Percentiles rank a stretch among this genome's conserved stretches.
phyloP scores from a whole-genome alignment of 2,797 vertebrate species.

The Gymnoscopelus braueri region DNA sequence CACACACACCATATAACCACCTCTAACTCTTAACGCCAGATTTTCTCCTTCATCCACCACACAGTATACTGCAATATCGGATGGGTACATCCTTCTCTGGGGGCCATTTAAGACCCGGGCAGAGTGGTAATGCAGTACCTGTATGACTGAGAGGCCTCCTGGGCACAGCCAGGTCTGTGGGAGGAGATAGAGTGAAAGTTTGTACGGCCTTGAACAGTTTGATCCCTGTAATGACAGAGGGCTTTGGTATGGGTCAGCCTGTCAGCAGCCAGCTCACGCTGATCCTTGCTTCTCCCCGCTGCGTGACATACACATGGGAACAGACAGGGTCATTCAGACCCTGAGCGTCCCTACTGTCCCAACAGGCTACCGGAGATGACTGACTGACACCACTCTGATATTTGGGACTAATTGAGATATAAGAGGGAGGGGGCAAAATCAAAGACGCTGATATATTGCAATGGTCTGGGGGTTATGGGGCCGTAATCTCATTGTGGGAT shows the following conservation, averaged over 20 bases:
- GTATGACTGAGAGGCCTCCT: conserved; percentile 10
- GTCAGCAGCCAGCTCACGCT: conserved; percentile 65
- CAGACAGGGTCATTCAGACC: conserved; percentile 9
- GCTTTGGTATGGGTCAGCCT: conserved; percentile 70
- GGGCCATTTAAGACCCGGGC: conserved; percentile 4
- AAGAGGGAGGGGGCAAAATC: conserved; percentile 11
- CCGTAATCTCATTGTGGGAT: conserved; percentile 41
- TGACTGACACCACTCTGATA: conserved; percentile 31
- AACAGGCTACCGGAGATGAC: background rate
- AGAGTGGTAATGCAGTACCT: conserved; percentile 14
- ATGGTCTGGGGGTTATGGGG: conserved; percentile 39
- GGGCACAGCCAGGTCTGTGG: conserved; percentile 23
- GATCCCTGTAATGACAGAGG: conserved; percentile 74
- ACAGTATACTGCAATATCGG: conserved; percentile 25
- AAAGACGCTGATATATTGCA: conserved; percentile 47
- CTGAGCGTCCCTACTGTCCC: conserved; percentile 41
- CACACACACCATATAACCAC: conserved; percentile 6
- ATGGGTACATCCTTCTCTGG: conserved; percentile 22
- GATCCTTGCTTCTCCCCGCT: conserved; percentile 57
- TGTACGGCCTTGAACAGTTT: conserved; percentile 67
- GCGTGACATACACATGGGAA: conserved; percentile 48
- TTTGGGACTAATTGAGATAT: conserved; percentile 47
- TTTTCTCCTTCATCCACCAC: conserved; percentile 20
- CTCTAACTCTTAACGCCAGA: conserved; percentile 19
- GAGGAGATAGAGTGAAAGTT: conserved; percentile 64